A percentile compares a stretch with the other conserved stretches of the same genome.
Evolutionary conservation across 2,797 vertebrate species (phyloP).

Genomic region (Gymnodraco acuticeps): DNA sequence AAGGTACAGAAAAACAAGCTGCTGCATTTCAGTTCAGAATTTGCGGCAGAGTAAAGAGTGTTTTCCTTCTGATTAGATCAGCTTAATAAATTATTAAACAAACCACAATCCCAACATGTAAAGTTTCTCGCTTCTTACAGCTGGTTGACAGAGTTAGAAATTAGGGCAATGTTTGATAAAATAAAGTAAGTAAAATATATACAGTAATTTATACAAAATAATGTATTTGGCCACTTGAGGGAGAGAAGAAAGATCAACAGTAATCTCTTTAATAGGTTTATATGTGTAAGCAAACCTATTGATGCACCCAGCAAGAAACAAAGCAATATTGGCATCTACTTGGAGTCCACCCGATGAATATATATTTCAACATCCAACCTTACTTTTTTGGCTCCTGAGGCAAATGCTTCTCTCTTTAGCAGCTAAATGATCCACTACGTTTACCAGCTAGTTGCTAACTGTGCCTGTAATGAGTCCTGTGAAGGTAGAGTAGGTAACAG

Average conservation of each 20-base stretch:
- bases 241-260: not conserved
- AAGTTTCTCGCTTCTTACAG: not conserved
- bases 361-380: not conserved
- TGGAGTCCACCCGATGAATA: not conserved
- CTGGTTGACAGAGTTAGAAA: not conserved
- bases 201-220: not conserved
- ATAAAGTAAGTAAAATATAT: not conserved
- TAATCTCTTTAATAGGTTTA: no score
- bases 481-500: not conserved
- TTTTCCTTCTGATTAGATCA: constrained; percentile 1
- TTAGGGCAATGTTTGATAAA: not conserved
- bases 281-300: not conserved
- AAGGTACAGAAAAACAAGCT: constrained; percentile 14
- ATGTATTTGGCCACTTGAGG: not conserved
- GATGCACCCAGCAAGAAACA: not conserved
- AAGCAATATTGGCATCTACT: not conserved
- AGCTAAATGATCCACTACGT: not conserved
- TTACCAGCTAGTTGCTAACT: not conserved
- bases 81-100: constrained; percentile 9
- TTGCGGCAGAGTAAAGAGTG: constrained; percentile 2
- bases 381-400: not conserved
- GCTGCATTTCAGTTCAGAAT: constrained; percentile 20
- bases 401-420: not conserved
- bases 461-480: not conserved
- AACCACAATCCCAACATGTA: not conserved